Conservation (phyloP, 2,797 vertebrate species). For the Chaunax sp. region DNA sequence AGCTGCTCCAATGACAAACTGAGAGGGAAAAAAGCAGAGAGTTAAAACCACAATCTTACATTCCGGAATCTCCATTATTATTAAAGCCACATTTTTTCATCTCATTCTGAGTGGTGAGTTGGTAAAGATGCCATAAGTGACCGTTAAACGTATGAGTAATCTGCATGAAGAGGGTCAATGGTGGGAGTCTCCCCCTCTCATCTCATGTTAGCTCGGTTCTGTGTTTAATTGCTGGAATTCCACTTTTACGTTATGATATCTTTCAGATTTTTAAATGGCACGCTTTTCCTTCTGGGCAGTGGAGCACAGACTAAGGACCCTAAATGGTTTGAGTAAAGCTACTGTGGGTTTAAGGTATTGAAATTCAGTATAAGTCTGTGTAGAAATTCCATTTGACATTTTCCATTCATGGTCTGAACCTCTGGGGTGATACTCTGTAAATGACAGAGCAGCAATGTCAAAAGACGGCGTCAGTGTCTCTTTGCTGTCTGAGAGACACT, state of each 20-base stretch:
- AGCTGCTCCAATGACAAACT: background rate
- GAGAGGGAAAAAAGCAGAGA: background rate
- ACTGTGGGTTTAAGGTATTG: slow-evolving; percentile 5
- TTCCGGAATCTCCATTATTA: background rate
- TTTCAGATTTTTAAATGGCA: too few relatives aligned
- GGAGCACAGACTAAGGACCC: too few relatives aligned
- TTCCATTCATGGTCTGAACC: slow-evolving; percentile 41
- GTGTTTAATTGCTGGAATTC: too few relatives aligned
- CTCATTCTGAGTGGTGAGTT: too few relatives aligned
- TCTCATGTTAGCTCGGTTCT: too few relatives aligned
- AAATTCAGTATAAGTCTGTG: slow-evolving; percentile 30
- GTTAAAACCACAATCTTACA: background rate
- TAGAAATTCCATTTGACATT: slow-evolving; percentile 41
- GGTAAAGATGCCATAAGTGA: too few relatives aligned
- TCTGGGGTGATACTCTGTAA: slow-evolving; percentile 32
- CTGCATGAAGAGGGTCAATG: too few relatives aligned
- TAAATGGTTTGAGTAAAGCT: too few relatives aligned
- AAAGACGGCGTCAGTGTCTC: slow-evolving; percentile 36
- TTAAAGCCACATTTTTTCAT: background rate
- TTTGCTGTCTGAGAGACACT: slow-evolving; percentile 57
- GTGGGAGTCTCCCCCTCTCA: too few relatives aligned
- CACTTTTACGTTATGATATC: too few relatives aligned
- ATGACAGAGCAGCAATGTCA: slow-evolving; percentile 56
- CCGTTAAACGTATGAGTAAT: too few relatives aligned
- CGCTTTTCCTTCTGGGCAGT: too few relatives aligned